Evolutionary conservation across 2,113 vertebrate species (phyloP), one percentile per base, ranked within the genome.

Genomic region (Enhydra lutris): DNA sequence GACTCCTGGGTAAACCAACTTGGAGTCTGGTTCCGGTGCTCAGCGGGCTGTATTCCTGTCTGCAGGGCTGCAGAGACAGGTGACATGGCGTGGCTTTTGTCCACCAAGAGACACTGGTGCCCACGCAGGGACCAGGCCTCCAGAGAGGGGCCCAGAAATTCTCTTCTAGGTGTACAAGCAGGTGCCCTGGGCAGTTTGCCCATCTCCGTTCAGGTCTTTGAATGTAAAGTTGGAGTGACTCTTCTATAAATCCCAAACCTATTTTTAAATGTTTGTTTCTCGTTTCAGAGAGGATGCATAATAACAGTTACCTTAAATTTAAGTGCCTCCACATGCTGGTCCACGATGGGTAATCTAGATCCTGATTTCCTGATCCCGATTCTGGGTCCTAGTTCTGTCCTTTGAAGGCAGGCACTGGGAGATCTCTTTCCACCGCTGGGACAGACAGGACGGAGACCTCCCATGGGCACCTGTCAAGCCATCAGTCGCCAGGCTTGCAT

Each of bases 401-500:
- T 14, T 10, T 4, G 24, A 39, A 31, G 20, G 42, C 9, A 26
- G 18, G 23, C 57, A 0, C 4, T 14, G 23, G 57, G 29, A 14
- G 21, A 4, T 24, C 67, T 69, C 61, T 6, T n/a, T 18, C 36
- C 11, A 11, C 13, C 29, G 4, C 76, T 0, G 29, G 74, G 78
- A 55, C 29, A 82, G 57, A 18, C 26, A 24, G 50, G 7, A n/a
- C 18, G 3, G 23, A 0, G 3, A 29, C 79, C 65, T 50, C 26
- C 0, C 0, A 6, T 9, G 15, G 34, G 17, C 34, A 14, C 10
- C 85, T 7, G 1, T 1, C 34, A 21, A 26, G 50, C 61, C 52
- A 0, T 34, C 0, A 3, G 42, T 42, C 45, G 6, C 11, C 10
- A 1, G 31, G 8, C 31, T 42, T 11, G 1, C 29, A 0, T 4